Percentiles rank a stretch among this genome's conserved stretches.
Evolutionary conservation across 2,888 invertebrate species (phyloP).

Genomic region (Drosophila anceps): DNA sequence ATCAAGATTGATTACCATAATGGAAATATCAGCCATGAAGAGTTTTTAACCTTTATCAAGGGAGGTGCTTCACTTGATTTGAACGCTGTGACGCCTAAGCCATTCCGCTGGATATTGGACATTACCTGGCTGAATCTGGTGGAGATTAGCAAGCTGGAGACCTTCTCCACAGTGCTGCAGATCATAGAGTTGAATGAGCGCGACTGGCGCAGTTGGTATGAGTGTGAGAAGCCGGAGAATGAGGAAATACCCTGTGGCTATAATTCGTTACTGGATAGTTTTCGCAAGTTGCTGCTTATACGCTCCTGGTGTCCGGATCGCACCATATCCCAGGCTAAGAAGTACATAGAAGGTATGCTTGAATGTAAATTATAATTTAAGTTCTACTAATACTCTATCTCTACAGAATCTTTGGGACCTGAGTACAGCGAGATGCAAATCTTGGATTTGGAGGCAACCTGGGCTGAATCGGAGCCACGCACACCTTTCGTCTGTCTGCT

Average conservation of each 20-base stretch:
- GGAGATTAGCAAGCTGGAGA: constrained; percentile 94
- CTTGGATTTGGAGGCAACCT: constrained; percentile 95
- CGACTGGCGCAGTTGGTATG: constrained; percentile 96
- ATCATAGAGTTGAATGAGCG: constrained; percentile 94
- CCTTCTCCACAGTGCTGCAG: constrained; percentile 91
- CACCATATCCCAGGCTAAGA: constrained; percentile 96
- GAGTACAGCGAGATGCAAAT: constrained; percentile 97
- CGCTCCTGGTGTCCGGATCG: constrained; percentile 98
- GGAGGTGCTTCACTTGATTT: constrained; percentile 97
- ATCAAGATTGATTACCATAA: constrained; percentile 97
- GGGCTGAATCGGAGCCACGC: constrained; percentile 94
- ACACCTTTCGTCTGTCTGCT: constrained; percentile 96
- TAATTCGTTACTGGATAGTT: constrained; percentile 93
- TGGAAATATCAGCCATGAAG: constrained; percentile 92
- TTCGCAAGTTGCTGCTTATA: constrained; percentile 93
- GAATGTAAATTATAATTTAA: constrained; percentile 11
- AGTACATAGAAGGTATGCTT: constrained; percentile 93
- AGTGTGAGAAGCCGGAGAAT: constrained; percentile 96
- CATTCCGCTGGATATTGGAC: constrained; percentile 97
- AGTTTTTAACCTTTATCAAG: constrained; percentile 98
- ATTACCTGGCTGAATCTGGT: constrained; percentile 98
- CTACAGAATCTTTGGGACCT: constrained; percentile 91
- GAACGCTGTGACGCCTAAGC: constrained; percentile 96
- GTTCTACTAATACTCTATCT: background rate
- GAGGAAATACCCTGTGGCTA: constrained; percentile 96